phyloP scores from a whole-genome alignment of 2,888 invertebrate genomes.

The Pterostichus madidus region DNA sequence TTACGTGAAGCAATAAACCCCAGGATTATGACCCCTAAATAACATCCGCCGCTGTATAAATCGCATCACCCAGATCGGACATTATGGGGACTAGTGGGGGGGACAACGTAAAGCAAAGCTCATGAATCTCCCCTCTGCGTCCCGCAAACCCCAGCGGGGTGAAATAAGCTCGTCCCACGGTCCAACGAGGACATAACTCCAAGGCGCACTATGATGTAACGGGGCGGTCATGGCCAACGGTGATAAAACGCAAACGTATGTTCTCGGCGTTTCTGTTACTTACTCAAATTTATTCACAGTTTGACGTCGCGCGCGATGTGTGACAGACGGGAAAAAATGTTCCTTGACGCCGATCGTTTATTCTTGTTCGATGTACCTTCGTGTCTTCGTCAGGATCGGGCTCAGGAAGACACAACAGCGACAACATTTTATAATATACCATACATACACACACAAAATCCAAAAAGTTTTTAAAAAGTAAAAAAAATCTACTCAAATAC shows the following conservation, averaged over 20 bases:
- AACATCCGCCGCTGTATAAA: slow-evolving; percentile 25
- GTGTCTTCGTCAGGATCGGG: neutral
- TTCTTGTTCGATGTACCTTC: slow-evolving; percentile 32
- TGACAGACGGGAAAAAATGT: slow-evolving; percentile 46
- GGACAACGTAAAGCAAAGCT: slow-evolving; percentile 30
- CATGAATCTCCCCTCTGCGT: slow-evolving; percentile 7
- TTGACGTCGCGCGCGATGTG: slow-evolving; percentile 37
- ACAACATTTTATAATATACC: too few relatives aligned
- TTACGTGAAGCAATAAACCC: neutral
- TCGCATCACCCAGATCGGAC: slow-evolving; percentile 26
- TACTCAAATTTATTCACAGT: slow-evolving; percentile 55
- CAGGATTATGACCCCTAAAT: slow-evolving; percentile 24
- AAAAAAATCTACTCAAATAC: too few relatives aligned
- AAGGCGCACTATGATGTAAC: slow-evolving; percentile 46
- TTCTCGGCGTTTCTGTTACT: slow-evolving; percentile 55
- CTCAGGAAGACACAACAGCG: too few relatives aligned
- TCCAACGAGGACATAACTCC: slow-evolving; percentile 29
- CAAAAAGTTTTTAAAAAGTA: too few relatives aligned
- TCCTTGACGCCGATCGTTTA: slow-evolving; percentile 25
- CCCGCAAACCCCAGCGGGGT: neutral
- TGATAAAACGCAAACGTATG: slow-evolving; percentile 57
- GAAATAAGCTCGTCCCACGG: slow-evolving; percentile 5
- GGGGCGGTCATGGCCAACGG: slow-evolving; percentile 19
- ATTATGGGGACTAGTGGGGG: neutral
- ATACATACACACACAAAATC: too few relatives aligned